Evolutionary conservation across 92 coral and sea anemone genomes (phyloP), one percentile per base, ranked within the genome.

Genomic region (Epizoanthus scotinus): DNA sequence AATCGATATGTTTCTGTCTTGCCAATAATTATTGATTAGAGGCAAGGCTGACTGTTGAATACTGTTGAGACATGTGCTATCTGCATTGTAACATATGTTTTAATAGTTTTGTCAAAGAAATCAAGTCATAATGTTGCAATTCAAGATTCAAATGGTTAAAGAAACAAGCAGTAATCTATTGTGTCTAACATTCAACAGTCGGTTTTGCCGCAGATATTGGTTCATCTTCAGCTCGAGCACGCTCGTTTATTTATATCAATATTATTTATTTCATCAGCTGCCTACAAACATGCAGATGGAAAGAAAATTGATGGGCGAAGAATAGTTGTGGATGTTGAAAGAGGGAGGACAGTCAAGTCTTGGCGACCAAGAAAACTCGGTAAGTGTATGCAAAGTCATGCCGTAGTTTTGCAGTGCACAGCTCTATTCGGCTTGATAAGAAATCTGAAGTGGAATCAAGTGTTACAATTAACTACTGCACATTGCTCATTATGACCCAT

Each of bases 201-300:
- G 24, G 34, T 17, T 75, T 60, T 22, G 21, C 55, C 56, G 20
- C 61, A 31, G 25, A 8, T 15, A 34, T 18, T 36, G 0, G 7
- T 18, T n/a, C 12, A n/a, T 3, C 36, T 27, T 15, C 6, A 17
- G n/a, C 12, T 17, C 3, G 3, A 20, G 60, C 26, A 2, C n/a
- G 14, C 13, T 14, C 26, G 31, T 22, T 26, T 58, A 64, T 40
- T 9, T 19, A 26, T 49, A 0, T 19, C 25, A 27, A 56, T 40
- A 20, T 60, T 69, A 34, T 34, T 34, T 40, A 42, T 67, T 84
- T 36, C 27, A 55, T 2, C 89, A 96, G 99, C 99, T 79, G 99
- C 99, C 0, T 96, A 96, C 88, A 96, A 96, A 84, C 99, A 96
- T 70, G 98, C 99, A 0, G 99, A 96, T 86, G 99, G 99, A 14